Evolutionary conservation across 2,113 vertebrate species (phyloP).

Genomic region (Atherinomorus stipes): DNA sequence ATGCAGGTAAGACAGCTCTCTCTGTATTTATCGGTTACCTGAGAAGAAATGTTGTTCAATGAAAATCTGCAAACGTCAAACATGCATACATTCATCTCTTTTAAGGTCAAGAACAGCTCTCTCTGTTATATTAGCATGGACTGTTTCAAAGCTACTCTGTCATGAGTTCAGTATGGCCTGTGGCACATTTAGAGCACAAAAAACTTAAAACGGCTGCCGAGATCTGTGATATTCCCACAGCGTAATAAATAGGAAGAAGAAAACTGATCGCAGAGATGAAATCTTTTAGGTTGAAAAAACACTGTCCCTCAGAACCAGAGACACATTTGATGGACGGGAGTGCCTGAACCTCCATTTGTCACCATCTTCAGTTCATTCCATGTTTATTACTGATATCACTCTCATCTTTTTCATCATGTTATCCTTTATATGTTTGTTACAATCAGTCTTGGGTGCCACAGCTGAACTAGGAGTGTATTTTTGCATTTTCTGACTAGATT

Average conservation of each 20-base stretch:
- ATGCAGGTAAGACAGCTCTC: constrained; percentile 86
- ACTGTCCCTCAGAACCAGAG: neutral
- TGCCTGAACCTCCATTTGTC: constrained; percentile 27
- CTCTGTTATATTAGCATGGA: constrained; percentile 20
- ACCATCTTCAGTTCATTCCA: constrained; percentile 22
- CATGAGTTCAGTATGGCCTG: constrained; percentile 24
- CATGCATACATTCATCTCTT: neutral
- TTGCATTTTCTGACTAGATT: too few relatives aligned
- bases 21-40: neutral
- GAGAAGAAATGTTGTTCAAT: neutral
- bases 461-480: neutral
- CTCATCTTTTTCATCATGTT: neutral
- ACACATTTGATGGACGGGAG: neutral
- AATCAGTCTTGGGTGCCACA: neutral
- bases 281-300: neutral
- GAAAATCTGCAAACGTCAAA: constrained; percentile 2
- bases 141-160: constrained; percentile 3
- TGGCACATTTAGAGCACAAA: constrained; percentile 12
- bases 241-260: constrained; percentile 25
- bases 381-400: constrained; percentile 1
- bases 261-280: constrained; percentile 23
- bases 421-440: neutral
- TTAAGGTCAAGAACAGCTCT: constrained; percentile 13
- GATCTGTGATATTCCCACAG: constrained; percentile 6
- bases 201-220: constrained; percentile 39